Base-by-base conservation (phyloP, 2,888 invertebrate species). In the Clepsis dumicolana region DNA sequence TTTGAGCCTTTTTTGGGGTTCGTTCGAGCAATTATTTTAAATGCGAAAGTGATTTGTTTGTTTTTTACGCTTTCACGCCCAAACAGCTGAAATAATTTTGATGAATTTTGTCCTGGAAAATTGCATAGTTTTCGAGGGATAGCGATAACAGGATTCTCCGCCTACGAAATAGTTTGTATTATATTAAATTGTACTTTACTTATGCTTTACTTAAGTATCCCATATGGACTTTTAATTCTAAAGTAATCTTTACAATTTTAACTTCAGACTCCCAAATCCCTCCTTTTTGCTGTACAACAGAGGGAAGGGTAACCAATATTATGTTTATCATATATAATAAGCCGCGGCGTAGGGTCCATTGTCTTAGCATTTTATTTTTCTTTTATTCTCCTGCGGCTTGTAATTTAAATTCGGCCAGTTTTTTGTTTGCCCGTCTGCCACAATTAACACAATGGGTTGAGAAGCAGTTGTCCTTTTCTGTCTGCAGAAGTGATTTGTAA, bases 401-500 rank as follows among this genome's bases (percentile, higher is more conserved):
- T 59, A 35, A 41, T 59, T 87, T 78, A 85, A 85, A 86, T 78
- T 82, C 82, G 79, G 79, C 65, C 75, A 69, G 75, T 81, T 83
- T 84, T 83, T 83, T 81, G 78, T 80, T 69, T 66, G 83, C 85
- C 82, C 80, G 82, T 80, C 82, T 76, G 78, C 72, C 75, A 77
- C 81, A 85, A 87, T 86, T 87, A 86, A 82, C 79, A 85, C 84
- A 84, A 84, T 81, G 76, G 79, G 72, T 63, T 75, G 73, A 74
- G 67, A 72, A 75, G 16, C 73, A 76, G 73, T 76, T 75, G 73
- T 74, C 70, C 71, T 75, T 76, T 77, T 80, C 73, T 72, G 72
- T 76, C 72, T 70, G 71, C 59, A 12, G 32, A 71, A 64, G 68
- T 74, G 73, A 75, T 78, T 78, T 78, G 73, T 76, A 59, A 59